Conservation (phyloP, 2,113 vertebrate genomes). For the Daboia siamensis region DNA sequence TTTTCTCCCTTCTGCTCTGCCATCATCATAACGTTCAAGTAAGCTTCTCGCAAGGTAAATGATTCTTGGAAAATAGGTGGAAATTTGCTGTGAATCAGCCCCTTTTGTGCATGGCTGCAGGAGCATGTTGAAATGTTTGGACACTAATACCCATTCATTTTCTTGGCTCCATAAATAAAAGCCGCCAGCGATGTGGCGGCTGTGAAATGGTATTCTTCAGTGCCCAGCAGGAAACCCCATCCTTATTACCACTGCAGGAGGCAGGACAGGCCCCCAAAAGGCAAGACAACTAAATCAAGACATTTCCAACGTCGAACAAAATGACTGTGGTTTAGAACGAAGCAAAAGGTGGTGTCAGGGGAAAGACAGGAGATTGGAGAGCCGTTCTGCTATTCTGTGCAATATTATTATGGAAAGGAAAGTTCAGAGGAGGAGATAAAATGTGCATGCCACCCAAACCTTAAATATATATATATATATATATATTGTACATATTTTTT, state of each 20-base stretch:
- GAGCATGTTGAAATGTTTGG: conserved; percentile 99
- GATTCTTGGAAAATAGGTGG: conserved; percentile 98
- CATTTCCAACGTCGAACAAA: conserved; percentile 99
- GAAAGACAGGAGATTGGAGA: conserved; percentile 68
- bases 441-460: conserved; percentile 39
- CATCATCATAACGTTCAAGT: conserved; percentile 80
- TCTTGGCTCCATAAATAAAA: conserved; percentile 99
- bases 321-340: conserved; percentile 91
- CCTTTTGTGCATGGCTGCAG: conserved; percentile 98
- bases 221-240: conserved; percentile 96
- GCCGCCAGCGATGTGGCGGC: conserved; percentile 95
- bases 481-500: conserved; percentile 12
- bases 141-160: conserved; percentile 99
- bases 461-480: background rate
- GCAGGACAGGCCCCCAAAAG: conserved; percentile 92
- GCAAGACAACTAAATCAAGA: conserved; percentile 99
- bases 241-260: conserved; percentile 99
- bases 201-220: conserved; percentile 99
- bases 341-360: conserved; percentile 77
- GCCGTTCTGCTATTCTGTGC: conserved; percentile 73
- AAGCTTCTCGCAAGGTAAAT: conserved; percentile 81
- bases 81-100: conserved; percentile 99
- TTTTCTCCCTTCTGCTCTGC: conserved; percentile 67
- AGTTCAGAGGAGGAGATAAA: conserved; percentile 69
- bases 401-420: conserved; percentile 77